Evolutionary conservation across 1,140 invertebrate species (phyloP), one percentile per base, ranked within the genome.

Genomic region (Papilio xuthus): DNA sequence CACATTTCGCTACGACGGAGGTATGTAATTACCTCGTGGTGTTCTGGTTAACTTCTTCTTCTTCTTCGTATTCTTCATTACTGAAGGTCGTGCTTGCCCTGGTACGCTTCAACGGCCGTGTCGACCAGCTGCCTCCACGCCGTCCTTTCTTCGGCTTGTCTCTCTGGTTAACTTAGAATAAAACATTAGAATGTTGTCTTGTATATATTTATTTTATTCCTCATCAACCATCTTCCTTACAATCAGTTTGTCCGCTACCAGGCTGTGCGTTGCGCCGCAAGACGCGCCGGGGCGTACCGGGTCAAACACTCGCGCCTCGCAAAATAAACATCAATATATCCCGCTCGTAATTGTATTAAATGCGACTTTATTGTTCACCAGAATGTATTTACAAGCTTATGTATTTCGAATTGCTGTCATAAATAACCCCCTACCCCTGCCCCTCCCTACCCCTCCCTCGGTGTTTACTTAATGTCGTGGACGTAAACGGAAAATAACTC

Each of bases 281-380:
- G 32, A 73, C 70, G 50, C 80, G 42, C 67, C 82, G 44, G 82
- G 81, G 70, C 79, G 70, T 81, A 82, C 87, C 84, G 83, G 84
- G 87, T 87, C 89, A 88, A 89, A 87, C 86, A 82, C 82, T 84
- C 74, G 84, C 88, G 85, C 83, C 86, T 89, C 84, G 86, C 86
- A 89, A 86, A 88, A 90, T 86, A 90, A 92, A 90, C 89, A 89
- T 84, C 85, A 83, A 90, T 92, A 92, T 88, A 92, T 90, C 81
- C 84, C 86, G 81, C 76, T 80, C 82, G 90, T 92, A 92, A 92
- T 92, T 90, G 88, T 90, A 90, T 92, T 92, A 90, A 92, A 90
- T 87, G 88, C 87, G 90, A 90, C 89, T 90, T 90, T 92, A 92
- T 90, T 90, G 88, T 87, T 88, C 85, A 78, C 81, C 81, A 81